Percentiles rank a stretch among this genome's conserved stretches.
Evolutionary conservation across 2,797 vertebrate genomes (phyloP).

Genomic region (Sebastes itinus): DNA sequence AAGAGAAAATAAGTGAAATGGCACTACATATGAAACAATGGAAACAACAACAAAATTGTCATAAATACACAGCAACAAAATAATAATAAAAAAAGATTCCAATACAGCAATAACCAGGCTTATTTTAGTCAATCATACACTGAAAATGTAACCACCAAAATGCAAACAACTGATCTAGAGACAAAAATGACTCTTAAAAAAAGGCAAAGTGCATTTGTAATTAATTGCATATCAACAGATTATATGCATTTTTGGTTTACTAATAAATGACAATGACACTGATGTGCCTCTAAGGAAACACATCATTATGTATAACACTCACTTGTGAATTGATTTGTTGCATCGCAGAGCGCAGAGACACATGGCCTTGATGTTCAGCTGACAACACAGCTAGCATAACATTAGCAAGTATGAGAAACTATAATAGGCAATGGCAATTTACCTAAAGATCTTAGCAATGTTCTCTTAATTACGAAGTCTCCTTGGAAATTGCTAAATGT

Average conservation of each 20-base stretch:
- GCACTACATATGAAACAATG: background rate
- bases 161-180: background rate
- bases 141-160: background rate
- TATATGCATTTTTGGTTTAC: constrained; percentile 26
- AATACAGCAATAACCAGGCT: background rate
- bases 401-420: background rate
- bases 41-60: background rate
- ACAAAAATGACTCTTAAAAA: background rate
- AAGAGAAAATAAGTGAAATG: background rate
- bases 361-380: constrained; percentile 22
- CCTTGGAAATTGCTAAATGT: constrained; percentile 9
- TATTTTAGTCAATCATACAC: background rate
- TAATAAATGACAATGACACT: constrained; percentile 35
- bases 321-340: constrained; percentile 58
- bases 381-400: background rate
- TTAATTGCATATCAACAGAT: constrained; percentile 31
- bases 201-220: background rate
- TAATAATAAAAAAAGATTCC: background rate
- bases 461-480: constrained; percentile 33
- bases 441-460: background rate
- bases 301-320: constrained; percentile 31
- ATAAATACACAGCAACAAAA: background rate
- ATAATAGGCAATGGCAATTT: background rate
- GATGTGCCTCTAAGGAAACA: constrained; percentile 30
- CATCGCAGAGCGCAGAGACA: constrained; percentile 23